A percentile compares a stretch with the other conserved stretches of the same genome.
phyloP scores from a whole-genome alignment of 2,113 vertebrate genomes.

The Morone saxatilis region DNA sequence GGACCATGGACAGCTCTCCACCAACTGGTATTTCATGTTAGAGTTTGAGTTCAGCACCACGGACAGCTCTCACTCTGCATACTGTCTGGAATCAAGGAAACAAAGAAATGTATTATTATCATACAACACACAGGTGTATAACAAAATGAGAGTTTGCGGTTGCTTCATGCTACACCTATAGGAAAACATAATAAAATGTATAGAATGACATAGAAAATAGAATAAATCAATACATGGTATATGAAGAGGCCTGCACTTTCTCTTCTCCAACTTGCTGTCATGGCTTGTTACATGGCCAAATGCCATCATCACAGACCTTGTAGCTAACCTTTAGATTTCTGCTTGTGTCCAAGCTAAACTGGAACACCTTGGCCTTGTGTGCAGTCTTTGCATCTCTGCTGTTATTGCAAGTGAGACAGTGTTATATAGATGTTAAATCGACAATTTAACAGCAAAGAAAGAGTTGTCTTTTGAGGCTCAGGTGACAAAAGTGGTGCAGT shows the following conservation, averaged over 20 bases:
- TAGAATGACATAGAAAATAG: too few species aligned
- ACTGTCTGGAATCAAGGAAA: too few species aligned
- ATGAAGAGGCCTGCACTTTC: neutral
- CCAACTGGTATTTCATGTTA: neutral
- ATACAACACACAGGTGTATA: too few species aligned
- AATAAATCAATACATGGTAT: too few species aligned
- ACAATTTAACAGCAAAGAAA: neutral
- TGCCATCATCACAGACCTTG: slow-evolving; percentile 33
- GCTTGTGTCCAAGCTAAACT: neutral
- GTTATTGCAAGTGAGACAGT: neutral
- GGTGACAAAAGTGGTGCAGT: neutral
- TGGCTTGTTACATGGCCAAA: slow-evolving; percentile 19
- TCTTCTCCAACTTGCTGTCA: neutral
- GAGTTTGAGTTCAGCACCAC: slow-evolving; percentile 47
- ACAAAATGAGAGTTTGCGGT: too few species aligned
- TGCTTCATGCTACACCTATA: too few species aligned
- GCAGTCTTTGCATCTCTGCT: neutral
- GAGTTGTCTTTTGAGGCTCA: neutral
- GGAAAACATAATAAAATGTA: too few species aligned
- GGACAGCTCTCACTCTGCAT: slow-evolving; percentile 43
- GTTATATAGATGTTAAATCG: slow-evolving; percentile 20
- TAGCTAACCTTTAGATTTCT: neutral
- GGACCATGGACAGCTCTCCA: slow-evolving; percentile 14
- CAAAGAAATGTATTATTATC: too few species aligned
- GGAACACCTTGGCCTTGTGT: slow-evolving; percentile 17